Percentiles rank a stretch among this genome's conserved stretches.
These are phyloP conservation scores for Nematopogon swammerdamellus DNA, from an alignment of 2,888 invertebrate genomes.

Conservation along the genomic window DNA sequence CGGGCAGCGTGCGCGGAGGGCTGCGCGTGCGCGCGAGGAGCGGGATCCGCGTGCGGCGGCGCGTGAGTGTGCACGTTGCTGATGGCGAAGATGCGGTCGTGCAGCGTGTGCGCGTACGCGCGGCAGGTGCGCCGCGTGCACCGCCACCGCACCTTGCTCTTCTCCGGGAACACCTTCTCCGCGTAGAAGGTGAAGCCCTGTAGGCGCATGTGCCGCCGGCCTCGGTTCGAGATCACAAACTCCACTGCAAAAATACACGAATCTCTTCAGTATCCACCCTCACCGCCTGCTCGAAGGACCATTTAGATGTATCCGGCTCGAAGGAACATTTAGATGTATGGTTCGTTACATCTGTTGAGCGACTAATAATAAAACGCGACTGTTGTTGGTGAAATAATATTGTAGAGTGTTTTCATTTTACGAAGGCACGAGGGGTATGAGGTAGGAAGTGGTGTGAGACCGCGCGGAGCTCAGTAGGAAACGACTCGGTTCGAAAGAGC, in stretches of 20 bases:
- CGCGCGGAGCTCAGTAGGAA: no score
- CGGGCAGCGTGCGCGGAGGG: constrained; percentile 18
- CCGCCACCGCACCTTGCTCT: constrained; percentile 51
- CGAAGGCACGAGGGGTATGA: no score
- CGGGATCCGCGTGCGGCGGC: constrained; percentile 24
- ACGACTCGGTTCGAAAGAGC: no score
- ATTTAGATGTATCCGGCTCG: no score
- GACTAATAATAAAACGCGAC: no score
- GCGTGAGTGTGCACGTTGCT: constrained; percentile 48
- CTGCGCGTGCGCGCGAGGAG: constrained; percentile 6
- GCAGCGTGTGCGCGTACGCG: constrained; percentile 49
- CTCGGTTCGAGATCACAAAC: constrained; percentile 54
- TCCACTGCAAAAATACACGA: constrained; percentile 55
- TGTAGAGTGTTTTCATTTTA: no score
- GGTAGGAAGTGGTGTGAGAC: no score
- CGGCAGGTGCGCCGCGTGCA: constrained; percentile 51
- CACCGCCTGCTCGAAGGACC: constrained; percentile 13
- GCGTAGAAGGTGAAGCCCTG: constrained; percentile 51
- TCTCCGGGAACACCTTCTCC: constrained; percentile 51
- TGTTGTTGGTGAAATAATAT: no score
- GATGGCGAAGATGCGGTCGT: constrained; percentile 47
- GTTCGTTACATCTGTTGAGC: no score
- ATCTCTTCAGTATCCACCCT: no score
- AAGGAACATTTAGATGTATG: no score
- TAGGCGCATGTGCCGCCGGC: constrained; percentile 48